These are phyloP conservation scores for Acleris holmiana DNA, from an alignment of 2,888 invertebrate genomes.

Conservation along the genomic window DNA sequence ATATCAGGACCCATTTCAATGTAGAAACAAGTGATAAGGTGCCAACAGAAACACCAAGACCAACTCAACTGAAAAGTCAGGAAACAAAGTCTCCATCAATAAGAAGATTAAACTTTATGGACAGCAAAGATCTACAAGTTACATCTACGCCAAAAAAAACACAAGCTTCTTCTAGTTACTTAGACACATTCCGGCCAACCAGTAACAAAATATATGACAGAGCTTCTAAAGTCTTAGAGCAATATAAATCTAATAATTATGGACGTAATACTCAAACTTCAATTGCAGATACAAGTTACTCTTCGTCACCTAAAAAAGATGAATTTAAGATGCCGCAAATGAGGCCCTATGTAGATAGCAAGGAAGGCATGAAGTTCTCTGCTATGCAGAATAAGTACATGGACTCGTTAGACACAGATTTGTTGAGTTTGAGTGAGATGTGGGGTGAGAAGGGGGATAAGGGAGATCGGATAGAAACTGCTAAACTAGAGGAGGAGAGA, in stretches of 20 bases:
- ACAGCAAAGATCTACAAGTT: constrained; percentile 69
- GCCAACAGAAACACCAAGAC: constrained; percentile 21
- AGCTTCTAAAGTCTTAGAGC: constrained; percentile 74
- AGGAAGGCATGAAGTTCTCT: constrained; percentile 52
- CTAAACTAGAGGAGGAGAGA: constrained; percentile 90
- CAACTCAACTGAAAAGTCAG: constrained; percentile 39
- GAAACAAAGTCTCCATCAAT: constrained; percentile 62
- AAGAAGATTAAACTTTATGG: constrained; percentile 67
- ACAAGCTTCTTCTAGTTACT: constrained; percentile 49
- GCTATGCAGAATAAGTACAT: constrained; percentile 58
- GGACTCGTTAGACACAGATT: constrained; percentile 73
- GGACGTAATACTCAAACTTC: constrained; percentile 56
- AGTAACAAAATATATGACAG: constrained; percentile 75
- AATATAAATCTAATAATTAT: constrained; percentile 68
- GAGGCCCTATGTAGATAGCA: constrained; percentile 65
- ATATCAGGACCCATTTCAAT: constrained; percentile 41
- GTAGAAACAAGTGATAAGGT: constrained; percentile 42
- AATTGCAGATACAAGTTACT: constrained; percentile 53
- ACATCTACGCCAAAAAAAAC: constrained; percentile 74
- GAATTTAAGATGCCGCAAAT: constrained; percentile 76
- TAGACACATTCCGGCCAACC: constrained; percentile 66
- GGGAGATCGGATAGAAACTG: constrained; percentile 60
- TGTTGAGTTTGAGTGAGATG: constrained; percentile 86
- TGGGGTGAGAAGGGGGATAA: constrained; percentile 83
- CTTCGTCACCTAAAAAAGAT: constrained; percentile 58